Conservation (phyloP, 1,140 invertebrate species). For the Bilobella aurantiaca region DNA sequence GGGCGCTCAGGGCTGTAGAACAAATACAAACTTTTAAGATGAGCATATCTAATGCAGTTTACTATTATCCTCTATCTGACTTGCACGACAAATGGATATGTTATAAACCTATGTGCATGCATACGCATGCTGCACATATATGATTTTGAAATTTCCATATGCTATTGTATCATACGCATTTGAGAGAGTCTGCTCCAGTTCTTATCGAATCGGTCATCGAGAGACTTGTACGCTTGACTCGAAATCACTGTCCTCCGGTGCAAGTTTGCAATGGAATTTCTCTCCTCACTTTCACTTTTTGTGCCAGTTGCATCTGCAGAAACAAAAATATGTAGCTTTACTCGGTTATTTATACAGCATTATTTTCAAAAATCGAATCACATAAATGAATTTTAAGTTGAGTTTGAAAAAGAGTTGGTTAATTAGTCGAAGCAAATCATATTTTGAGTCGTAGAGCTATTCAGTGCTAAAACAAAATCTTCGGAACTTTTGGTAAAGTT, state of each 20-base stretch:
- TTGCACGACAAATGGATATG: no score
- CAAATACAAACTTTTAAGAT: neutral
- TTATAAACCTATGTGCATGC: no score
- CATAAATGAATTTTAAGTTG: neutral
- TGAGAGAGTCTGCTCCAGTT: neutral
- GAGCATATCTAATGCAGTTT: neutral
- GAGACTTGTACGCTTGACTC: neutral
- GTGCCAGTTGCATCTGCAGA: neutral
- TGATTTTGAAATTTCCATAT: no score
- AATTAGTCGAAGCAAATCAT: no score
- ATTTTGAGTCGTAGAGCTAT: no score
- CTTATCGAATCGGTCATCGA: slow-evolving; percentile 3
- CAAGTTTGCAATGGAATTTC: neutral
- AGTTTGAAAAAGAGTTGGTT: neutral
- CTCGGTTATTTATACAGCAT: no score
- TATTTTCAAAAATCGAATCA: no score
- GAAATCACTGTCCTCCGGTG: neutral
- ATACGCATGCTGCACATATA: no score
- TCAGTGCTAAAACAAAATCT: no score
- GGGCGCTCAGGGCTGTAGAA: neutral
- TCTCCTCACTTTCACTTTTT: neutral
- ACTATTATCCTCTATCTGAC: no score
- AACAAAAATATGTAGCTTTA: neutral
- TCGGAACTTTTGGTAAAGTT: no score
- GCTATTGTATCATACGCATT: neutral